Base-by-base conservation (phyloP, 2,113 vertebrate genomes). In the Elgaria multicarinata region DNA sequence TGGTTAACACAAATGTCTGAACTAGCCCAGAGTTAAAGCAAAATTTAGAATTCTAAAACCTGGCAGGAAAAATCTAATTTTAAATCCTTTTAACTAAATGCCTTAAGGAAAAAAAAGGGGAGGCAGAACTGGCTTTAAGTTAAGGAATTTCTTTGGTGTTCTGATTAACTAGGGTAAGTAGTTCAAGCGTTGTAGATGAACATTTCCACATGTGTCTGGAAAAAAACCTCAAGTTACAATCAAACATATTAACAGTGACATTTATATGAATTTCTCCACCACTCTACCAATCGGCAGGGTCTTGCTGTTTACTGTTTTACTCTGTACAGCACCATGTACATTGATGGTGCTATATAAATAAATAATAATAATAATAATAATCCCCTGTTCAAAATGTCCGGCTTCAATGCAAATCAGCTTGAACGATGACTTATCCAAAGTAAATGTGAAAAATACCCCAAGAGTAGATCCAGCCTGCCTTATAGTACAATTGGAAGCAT, bases 111-210 rank as follows among this genome's bases (percentile, higher is more conserved):
- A 39, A 77, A 58, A 80, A n/a, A n/a, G n/a, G n/a, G n/a, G 50
- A 76, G n/a, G 81, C 79, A 46, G 77, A 0, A 44, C 28, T 33
- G 83, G 46, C 74, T 36, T n/a, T n/a, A 6, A 62, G 24, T 50
- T 66, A 87, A 7, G 20, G 6, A 24, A 64, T 69, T 87, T 46
- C 7, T 83, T 85, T 44, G 6, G 18, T 14, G 4, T 28, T 87
- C 46, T 28, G 82, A 26, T 22, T 71, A 62, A 69, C 20, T 85
- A 46, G 0, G 24, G 2, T 3, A 0, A 50, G 6, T 0, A 2
- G 50, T 1, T 13, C 58, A 53, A 42, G n/a, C 39, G 16, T 20
- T 83, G 64, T 1, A 66, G 31, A 20, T 42, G 74, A 76, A 46
- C 39, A 76, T 10, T 76, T 76, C 42, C 74, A 76, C 22, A 76